A percentile compares a stretch with the other conserved stretches of the same genome.
phyloP scores from a whole-genome alignment of 2,888 invertebrate genomes.

The Cybosia mesomella region DNA sequence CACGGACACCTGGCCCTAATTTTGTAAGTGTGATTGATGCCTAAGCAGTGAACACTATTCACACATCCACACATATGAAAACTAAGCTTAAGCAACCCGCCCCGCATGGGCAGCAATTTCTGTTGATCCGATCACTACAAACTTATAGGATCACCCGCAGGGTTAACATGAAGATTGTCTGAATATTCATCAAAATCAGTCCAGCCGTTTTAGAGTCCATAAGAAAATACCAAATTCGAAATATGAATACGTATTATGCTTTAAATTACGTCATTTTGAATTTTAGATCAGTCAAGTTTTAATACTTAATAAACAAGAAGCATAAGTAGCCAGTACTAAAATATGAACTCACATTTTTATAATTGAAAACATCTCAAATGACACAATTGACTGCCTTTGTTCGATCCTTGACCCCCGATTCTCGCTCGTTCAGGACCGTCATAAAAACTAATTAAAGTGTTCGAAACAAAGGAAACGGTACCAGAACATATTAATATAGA shows the following conservation, averaged over 20 bases:
- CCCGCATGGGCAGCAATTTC: no score
- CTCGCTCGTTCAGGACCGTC: constrained; percentile 31
- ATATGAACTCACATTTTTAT: background rate
- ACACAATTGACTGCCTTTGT: constrained; percentile 19
- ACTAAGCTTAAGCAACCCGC: no score
- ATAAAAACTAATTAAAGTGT: constrained; percentile 66
- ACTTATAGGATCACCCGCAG: no score
- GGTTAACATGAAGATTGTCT: no score
- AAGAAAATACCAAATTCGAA: background rate
- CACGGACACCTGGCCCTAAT: no score
- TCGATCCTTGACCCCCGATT: constrained; percentile 35
- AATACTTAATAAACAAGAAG: background rate
- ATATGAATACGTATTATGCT: background rate
- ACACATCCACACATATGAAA: no score
- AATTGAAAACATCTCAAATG: constrained; percentile 16
- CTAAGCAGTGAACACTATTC: no score
- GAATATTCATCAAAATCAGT: no score
- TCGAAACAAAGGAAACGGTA: constrained; percentile 57
- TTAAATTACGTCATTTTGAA: background rate
- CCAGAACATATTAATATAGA: constrained; percentile 51
- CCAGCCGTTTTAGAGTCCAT: background rate
- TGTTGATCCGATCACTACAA: no score
- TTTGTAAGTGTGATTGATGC: no score
- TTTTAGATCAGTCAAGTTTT: background rate
- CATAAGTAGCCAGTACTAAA: background rate